Evolutionary conservation across 1,140 invertebrate genomes (phyloP), one percentile per base, ranked within the genome.

Genomic region (Drosophila quadrilineata): DNA sequence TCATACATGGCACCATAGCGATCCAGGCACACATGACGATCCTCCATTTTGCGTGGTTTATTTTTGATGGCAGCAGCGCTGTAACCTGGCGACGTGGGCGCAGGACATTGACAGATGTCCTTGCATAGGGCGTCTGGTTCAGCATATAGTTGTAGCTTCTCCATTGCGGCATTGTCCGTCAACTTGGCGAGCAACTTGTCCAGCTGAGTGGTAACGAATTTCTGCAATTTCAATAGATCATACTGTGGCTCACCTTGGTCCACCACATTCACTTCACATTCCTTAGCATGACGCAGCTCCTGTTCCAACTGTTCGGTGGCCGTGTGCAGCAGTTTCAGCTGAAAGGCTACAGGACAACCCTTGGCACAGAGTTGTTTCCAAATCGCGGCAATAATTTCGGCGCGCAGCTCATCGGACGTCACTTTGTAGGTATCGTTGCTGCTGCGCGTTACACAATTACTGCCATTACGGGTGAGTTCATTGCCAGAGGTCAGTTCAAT

Each of bases 31-130:
- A 86, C 66, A 49, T 86, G 63, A 1, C 87, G 79, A 63, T 89
- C 87, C 52, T 89, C 87, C 87, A 89, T 89, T 65, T 89, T 89
- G 2, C 87, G 60, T 6, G 73, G 87, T n/a, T 89, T 89, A 58
- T 89, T 89, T 28, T 88, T 87, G 1, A 86, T 43, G 10, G 65
- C 70, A 0, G 74, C 52, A 3, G 62, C 56, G n/a, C 60, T 66
- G 31, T 64, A 35, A 3, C 28, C 17, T 9, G 49, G 16, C 9
- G 35, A 8, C 24, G 17, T n/a, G n/a, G n/a, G n/a, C n/a, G 24
- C 0, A 8, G 5, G 1, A 19, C 68, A 71, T 10, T 50, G 3
- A 10, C 71, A 62, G 3, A 21, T 36, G 0, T 43, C 8, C 14
- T 6, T 6, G 28, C 72, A 77, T 2, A 77, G 45, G 1, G 26